Evolutionary conservation across 2,888 invertebrate genomes (phyloP).

Genomic region (Oxystoma pomonae): DNA sequence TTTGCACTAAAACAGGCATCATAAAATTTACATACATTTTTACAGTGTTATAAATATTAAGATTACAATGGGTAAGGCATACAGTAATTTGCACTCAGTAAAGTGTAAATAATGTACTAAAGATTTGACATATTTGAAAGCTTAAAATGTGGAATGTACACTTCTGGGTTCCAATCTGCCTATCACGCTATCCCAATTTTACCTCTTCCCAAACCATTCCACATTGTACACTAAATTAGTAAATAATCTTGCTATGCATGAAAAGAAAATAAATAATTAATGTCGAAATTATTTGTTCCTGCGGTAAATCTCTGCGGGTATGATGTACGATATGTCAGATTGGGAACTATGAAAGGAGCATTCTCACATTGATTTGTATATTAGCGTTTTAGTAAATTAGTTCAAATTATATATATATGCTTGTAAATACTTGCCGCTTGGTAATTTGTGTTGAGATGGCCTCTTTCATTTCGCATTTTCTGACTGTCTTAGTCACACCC

Average conservation of each 20-base stretch:
- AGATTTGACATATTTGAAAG: conserved; percentile 38
- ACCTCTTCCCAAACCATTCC: conserved; percentile 35
- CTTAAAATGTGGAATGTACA: conserved; percentile 57
- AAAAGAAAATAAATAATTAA: neutral
- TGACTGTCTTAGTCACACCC: conserved; percentile 50
- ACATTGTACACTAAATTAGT: conserved; percentile 40
- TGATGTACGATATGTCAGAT: conserved; percentile 57
- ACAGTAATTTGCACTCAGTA: conserved; percentile 7
- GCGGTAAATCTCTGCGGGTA: conserved; percentile 35
- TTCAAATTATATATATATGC: conserved; percentile 48
- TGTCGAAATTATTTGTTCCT: neutral
- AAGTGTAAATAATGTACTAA: conserved; percentile 39
- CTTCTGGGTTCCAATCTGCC: conserved; percentile 62
- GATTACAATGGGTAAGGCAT: conserved; percentile 15
- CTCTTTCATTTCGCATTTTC: conserved; percentile 49
- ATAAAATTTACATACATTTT: too few species aligned
- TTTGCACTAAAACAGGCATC: neutral
- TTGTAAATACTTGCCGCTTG: conserved; percentile 61
- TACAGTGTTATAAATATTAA: neutral
- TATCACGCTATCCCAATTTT: conserved; percentile 35
- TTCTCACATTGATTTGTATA: conserved; percentile 59
- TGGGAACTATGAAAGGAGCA: conserved; percentile 75
- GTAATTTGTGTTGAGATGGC: conserved; percentile 46
- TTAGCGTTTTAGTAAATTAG: conserved; percentile 36
- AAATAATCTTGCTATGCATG: neutral